Percentiles rank a stretch among this genome's conserved stretches.
These are phyloP conservation scores for Echinarachnius parma DNA, from an alignment of 53 echinoderm and acorn worm species.

Conservation along the genomic window DNA sequence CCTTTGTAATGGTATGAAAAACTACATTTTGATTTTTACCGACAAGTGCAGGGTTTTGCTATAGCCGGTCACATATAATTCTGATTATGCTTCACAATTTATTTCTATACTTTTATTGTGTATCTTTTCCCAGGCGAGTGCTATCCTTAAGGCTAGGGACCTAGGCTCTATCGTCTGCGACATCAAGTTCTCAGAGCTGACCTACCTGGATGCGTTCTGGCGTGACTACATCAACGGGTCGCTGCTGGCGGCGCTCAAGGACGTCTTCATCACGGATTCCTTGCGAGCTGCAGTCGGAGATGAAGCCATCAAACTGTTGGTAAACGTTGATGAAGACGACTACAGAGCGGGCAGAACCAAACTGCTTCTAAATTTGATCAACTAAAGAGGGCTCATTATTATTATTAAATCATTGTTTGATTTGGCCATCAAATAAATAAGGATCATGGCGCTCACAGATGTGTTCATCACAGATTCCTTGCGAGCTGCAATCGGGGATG, in stretches of 20 bases:
- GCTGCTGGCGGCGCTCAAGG: slow-evolving; percentile 42
- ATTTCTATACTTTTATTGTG: too few species aligned
- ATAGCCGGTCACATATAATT: too few species aligned
- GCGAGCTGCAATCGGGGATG: slow-evolving; percentile 41
- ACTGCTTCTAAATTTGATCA: slow-evolving; percentile 39
- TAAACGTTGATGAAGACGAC: slow-evolving; percentile 55
- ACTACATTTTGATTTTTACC: too few species aligned
- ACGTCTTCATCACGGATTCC: slow-evolving; percentile 53
- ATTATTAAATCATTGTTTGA: too few species aligned
- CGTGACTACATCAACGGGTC: slow-evolving; percentile 54
- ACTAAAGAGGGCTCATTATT: slow-evolving; percentile 10
- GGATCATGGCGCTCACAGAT: slow-evolving; percentile 44
- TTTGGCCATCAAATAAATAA: too few species aligned
- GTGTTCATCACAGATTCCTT: slow-evolving; percentile 54
- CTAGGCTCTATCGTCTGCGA: slow-evolving; percentile 55
- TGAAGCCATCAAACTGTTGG: slow-evolving; percentile 49
- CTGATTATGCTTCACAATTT: too few species aligned
- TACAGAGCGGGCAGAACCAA: slow-evolving; percentile 40
- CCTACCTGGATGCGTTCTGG: slow-evolving; percentile 58
- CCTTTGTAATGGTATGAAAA: too few species aligned
- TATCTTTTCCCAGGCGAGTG: slow-evolving; percentile 50
- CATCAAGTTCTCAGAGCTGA: slow-evolving; percentile 57
- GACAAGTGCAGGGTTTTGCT: too few species aligned
- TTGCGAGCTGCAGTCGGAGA: slow-evolving; percentile 43
- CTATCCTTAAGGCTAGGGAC: slow-evolving; percentile 44